Base-by-base conservation (phyloP, 2,797 vertebrate species). In the Lateolabrax maculatus region DNA sequence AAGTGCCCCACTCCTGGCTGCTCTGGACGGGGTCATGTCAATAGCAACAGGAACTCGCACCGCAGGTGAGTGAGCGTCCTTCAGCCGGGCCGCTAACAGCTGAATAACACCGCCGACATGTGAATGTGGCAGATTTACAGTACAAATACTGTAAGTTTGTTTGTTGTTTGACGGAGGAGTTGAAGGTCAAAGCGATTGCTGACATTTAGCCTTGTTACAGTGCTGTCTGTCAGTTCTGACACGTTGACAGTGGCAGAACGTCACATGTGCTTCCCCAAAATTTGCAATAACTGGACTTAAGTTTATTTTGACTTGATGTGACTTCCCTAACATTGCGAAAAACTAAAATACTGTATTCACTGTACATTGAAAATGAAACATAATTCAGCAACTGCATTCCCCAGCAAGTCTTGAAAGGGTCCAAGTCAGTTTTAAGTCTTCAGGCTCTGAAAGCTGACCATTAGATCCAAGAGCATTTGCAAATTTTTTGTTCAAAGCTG, bases 31-130 rank as follows among this genome's bases (percentile, higher is more conserved):
- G 98, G 98, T 90, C 98, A 99, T 90, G 98, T 99, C 94, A 99
- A 99, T 96, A 99, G 98, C 97, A 99, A 99, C 98, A 98, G 98
- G 97, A 99, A 99, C 96, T 99, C 98, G 34, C 98, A 99, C 90
- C 94, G 98, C 95, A 99, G 98, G 98, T 99, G 97, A 98, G 98
- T 95, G 84, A 55, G 88, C 74, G 73, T 65, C 80, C 71, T 37
- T 19, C 67, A 53, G 75, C 12, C 9, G 27, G 80, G 71, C 18
- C 49, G 79, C 79, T 57, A 74, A 43, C 66, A n/a, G 67, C 62
- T 21, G 65, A 64, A 11, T 36, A 49, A 68, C 74, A 19, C 62
- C 15, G 41, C 60, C 8, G 11, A 19, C 52, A 43, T 27, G 55
- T 77, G 21, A 77, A 13, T 58, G 66, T 76, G 61, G 57, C 64